Base-by-base conservation (phyloP, 2,113 vertebrate genomes). In the Hyla sarda region DNA sequence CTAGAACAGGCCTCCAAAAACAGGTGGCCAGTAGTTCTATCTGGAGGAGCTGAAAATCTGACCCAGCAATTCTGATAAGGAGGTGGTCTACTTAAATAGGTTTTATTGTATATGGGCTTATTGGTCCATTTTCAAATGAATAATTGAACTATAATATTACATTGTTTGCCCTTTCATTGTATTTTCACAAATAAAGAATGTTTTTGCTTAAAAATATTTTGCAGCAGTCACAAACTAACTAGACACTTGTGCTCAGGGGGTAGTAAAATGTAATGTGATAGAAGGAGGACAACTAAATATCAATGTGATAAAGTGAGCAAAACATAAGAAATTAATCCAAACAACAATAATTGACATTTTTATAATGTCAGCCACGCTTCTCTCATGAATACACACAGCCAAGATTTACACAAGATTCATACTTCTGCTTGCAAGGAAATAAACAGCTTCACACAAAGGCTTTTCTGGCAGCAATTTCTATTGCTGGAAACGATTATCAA, bases 361-460 rank as follows among this genome's bases (percentile, higher is more conserved):
- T 45, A n/a, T 17, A 1, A 75, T 28, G 72, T 28, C 72, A 8
- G 72, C 3, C 72, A 25, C 41, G 23, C 45, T 75, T 45, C 41
- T 75, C n/a, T 41, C n/a, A n/a, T 48, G 71, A 73, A 47, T 17
- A 45, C 60, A 65, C 1, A 14, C n/a, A 28, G 60, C 60, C 60
- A 65, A 65, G 28, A 34, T 74, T 23, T 25, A 47, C n/a, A 75
- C 23, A 11, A 25, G 72, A 48, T 41, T 73, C 34, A 45, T 28
- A 25, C 45, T 75, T 25, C 69, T 73, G 47, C 72, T 75, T 12
- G 8, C 37, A 12, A 75, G n/a, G 7, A 48, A 25, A 75, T 50
- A 75, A 75, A 75, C 45, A 25, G 37, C 72, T 69, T 48, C n/a
- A 45, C 71, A 73, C 37, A 75, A 75, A 50, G 45, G 37, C 45